Conservation (phyloP, 2,113 vertebrate genomes). For the Thoracochromis brauschi region DNA sequence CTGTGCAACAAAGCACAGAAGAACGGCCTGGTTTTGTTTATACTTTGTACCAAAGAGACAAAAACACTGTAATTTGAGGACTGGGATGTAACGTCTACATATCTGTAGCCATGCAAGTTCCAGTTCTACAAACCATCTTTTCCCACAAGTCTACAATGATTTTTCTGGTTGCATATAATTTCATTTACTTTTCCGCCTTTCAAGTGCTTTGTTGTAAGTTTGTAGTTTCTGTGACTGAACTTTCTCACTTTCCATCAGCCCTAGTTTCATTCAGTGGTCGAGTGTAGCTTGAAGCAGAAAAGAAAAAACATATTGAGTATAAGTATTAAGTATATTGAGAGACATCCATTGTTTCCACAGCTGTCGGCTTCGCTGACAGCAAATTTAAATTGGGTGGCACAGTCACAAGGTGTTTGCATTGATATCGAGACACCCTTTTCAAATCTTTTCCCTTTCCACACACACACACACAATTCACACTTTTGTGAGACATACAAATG, state of each 20-base stretch:
- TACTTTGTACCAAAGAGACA: neutral
- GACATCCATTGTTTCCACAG: neutral
- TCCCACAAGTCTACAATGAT: neutral
- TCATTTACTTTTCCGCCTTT: neutral
- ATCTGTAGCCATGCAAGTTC: neutral
- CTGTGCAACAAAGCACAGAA: neutral
- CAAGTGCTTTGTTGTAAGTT: neutral
- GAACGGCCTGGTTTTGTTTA: neutral
- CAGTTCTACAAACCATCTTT: neutral
- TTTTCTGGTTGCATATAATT: neutral
- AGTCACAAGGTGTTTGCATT: neutral
- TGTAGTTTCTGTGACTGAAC: neutral
- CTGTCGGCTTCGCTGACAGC: neutral
- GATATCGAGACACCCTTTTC: neutral
- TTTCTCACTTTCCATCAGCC: neutral
- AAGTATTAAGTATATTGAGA: neutral
- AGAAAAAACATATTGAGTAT: no score
- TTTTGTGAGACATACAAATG: neutral
- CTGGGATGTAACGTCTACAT: neutral
- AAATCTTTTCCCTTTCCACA: neutral
- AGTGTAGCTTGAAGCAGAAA: neutral
- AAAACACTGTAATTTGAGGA: neutral
- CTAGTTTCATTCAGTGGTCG: neutral
- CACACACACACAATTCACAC: neutral
- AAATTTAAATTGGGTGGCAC: neutral